Evolutionary conservation across 2,797 vertebrate genomes (phyloP).

Genomic region (Prunella strophiata): DNA sequence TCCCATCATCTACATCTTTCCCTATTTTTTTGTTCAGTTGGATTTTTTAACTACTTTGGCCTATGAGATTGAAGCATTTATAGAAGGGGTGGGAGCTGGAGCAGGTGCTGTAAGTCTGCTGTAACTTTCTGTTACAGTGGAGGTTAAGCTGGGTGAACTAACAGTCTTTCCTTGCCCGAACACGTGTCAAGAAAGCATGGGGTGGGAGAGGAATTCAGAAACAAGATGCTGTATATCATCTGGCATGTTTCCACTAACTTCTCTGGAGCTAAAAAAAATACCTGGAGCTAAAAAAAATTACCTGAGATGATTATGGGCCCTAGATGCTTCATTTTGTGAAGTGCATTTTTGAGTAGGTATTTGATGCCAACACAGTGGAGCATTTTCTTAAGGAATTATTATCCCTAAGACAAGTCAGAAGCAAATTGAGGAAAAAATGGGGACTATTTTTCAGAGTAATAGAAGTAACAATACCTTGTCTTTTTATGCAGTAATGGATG

Average conservation of each 20-base stretch:
- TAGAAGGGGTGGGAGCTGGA: neutral
- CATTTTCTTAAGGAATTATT: neutral
- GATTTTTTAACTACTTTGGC: neutral
- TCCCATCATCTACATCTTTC: neutral
- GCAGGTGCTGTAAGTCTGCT: fast-evolving
- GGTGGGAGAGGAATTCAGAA: neutral
- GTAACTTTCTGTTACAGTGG: neutral
- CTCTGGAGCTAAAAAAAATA: neutral
- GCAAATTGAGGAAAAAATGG: neutral
- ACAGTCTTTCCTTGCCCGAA: neutral
- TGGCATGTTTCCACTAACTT: neutral
- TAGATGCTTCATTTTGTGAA: neutral
- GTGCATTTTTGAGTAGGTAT: neutral
- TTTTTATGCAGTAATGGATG: neutral
- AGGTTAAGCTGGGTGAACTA: neutral
- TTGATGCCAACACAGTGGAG: neutral
- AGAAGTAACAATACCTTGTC: neutral
- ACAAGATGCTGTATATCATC: neutral
- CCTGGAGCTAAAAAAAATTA: neutral
- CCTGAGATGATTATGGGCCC: neutral
- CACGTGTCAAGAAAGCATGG: fast-evolving
- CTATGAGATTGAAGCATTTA: neutral
- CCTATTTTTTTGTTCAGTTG: neutral
- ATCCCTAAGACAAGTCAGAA: neutral
- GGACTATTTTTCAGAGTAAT: constrained; percentile 7